Conservation (phyloP, 2,888 invertebrate genomes). For the Vannuccia rotundouncinata region DNA sequence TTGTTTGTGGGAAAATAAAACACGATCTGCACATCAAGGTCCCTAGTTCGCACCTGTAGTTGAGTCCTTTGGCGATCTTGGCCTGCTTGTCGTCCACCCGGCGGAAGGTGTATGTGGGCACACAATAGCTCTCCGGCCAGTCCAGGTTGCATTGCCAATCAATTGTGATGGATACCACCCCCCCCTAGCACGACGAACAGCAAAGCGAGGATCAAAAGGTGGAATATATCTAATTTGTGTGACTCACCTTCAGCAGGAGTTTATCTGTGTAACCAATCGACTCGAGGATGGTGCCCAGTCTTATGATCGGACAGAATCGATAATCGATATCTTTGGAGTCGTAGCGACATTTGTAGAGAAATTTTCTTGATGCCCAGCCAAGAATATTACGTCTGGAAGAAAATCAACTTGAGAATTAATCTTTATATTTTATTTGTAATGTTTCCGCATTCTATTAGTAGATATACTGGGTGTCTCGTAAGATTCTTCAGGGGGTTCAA, state of each 20-base stretch:
- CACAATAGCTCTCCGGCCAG: constrained; percentile 47
- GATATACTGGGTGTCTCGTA: too few relatives aligned
- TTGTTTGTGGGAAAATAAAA: too few relatives aligned
- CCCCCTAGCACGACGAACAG: constrained; percentile 45
- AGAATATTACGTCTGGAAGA: constrained; percentile 47
- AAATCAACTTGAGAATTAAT: too few relatives aligned
- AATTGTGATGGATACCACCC: constrained; percentile 51
- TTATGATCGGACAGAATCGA: constrained; percentile 52
- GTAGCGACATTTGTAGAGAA: constrained; percentile 47
- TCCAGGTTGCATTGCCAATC: constrained; percentile 57
- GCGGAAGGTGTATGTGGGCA: constrained; percentile 51
- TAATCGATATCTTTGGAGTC: constrained; percentile 43
- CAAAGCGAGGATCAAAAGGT: not conserved
- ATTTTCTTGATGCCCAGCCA: constrained; percentile 44
- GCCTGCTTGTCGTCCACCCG: constrained; percentile 51
- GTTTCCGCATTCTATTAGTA: too few relatives aligned
- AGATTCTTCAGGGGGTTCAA: too few relatives aligned
- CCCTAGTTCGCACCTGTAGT: constrained; percentile 54
- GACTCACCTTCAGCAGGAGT: constrained; percentile 18
- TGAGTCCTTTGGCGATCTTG: constrained; percentile 43
- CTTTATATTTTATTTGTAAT: too few relatives aligned
- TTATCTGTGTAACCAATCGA: not conserved
- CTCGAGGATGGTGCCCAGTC: constrained; percentile 46
- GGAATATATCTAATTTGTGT: not conserved
- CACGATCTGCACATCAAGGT: too few relatives aligned